These are phyloP conservation scores for Danionella dracula DNA, from an alignment of 2,797 vertebrate species.

Conservation along the genomic window DNA sequence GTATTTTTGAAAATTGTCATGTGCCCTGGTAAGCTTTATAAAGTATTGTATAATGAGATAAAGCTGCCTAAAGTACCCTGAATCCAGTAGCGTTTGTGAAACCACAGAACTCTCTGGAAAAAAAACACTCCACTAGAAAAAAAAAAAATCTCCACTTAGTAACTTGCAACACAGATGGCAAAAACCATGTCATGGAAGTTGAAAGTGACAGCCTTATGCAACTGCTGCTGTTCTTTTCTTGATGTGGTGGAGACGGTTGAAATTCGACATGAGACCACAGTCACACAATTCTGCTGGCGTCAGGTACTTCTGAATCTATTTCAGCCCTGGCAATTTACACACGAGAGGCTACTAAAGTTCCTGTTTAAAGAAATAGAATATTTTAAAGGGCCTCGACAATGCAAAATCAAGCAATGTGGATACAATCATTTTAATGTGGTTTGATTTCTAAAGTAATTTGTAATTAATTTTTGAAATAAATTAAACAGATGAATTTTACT, in stretches of 20 bases:
- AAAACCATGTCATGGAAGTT: constrained; percentile 50
- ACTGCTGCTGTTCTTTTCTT: constrained; percentile 41
- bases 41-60: constrained; percentile 12
- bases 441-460: too few relatives aligned
- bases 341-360: background rate
- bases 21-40: background rate
- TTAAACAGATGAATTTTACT: too few relatives aligned
- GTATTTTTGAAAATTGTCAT: constrained; percentile 31
- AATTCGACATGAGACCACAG: background rate
- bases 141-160: constrained; percentile 41
- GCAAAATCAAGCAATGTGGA: too few relatives aligned
- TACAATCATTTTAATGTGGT: too few relatives aligned
- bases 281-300: constrained; percentile 18
- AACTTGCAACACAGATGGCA: constrained; percentile 39
- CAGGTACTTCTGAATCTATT: background rate
- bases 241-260: constrained; percentile 35
- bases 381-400: too few relatives aligned
- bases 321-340: background rate
- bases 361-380: too few relatives aligned
- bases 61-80: constrained; percentile 27
- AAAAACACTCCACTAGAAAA: background rate
- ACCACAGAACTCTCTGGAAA: constrained; percentile 55
- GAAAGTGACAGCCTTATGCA: constrained; percentile 57
- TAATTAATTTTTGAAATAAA: too few relatives aligned
- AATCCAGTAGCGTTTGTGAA: constrained; percentile 24